These are phyloP conservation scores for Formica aserva DNA, from an alignment of 2,888 invertebrate genomes.

Conservation along the genomic window DNA sequence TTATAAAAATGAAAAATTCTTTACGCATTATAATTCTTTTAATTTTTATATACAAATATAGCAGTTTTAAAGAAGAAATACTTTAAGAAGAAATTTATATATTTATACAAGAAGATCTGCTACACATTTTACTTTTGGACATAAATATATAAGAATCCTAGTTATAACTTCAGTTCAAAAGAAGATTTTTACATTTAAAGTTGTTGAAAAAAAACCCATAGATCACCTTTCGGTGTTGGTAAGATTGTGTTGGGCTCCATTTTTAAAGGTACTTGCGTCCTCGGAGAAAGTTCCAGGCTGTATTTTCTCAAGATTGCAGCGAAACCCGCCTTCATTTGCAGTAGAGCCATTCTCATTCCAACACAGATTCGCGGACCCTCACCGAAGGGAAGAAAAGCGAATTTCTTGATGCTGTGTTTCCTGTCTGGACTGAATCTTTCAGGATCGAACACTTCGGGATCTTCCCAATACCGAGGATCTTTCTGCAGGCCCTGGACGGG, in stretches of 20 bases:
- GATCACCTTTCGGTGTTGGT: constrained; percentile 58
- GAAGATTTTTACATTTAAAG: constrained; percentile 35
- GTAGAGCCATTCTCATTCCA: constrained; percentile 73
- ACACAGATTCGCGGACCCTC: constrained; percentile 77
- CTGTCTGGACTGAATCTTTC: constrained; percentile 72
- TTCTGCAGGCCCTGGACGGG: constrained; percentile 63
- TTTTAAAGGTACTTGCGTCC: constrained; percentile 68
- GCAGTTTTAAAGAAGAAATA: neutral
- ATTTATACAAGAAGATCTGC: neutral
- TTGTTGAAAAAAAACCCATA: constrained; percentile 65
- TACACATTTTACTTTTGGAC: neutral
- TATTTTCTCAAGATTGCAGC: constrained; percentile 66
- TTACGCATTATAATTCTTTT: neutral
- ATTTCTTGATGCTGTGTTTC: constrained; percentile 62
- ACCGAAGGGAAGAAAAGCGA: constrained; percentile 73
- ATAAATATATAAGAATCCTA: neutral
- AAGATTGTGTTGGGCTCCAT: constrained; percentile 36
- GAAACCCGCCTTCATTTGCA: constrained; percentile 67
- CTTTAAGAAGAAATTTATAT: neutral
- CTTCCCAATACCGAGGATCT: constrained; percentile 71
- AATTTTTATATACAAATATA: neutral
- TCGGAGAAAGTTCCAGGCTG: constrained; percentile 65
- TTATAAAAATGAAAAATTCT: neutral
- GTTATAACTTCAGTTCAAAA: neutral
- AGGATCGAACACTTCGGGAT: constrained; percentile 74